A percentile compares a stretch with the other conserved stretches of the same genome.
Evolutionary conservation across 2,113 vertebrate genomes (phyloP).

Genomic region (Saccopteryx leptura): DNA sequence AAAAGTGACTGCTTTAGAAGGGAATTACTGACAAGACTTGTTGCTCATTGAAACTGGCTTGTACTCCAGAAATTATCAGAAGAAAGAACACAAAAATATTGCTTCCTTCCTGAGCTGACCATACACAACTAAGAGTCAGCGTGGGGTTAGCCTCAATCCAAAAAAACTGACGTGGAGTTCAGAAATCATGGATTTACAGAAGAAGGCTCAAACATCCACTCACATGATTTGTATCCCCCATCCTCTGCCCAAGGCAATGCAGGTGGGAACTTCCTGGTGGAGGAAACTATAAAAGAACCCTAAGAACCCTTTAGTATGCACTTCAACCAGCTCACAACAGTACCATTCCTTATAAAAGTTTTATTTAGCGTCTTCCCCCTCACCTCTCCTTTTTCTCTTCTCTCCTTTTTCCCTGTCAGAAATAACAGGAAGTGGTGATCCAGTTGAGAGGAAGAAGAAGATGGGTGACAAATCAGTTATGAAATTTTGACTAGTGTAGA

Average conservation of each 20-base stretch:
- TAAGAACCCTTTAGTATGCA: background rate
- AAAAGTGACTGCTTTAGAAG: background rate
- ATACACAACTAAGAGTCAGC: background rate
- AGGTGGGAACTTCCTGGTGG: background rate
- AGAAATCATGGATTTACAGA: background rate
- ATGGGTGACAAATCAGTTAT: background rate
- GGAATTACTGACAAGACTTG: background rate
- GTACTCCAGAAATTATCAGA: background rate
- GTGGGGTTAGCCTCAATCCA: background rate
- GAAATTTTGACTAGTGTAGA: background rate
- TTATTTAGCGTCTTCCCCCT: background rate
- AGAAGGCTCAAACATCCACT: background rate
- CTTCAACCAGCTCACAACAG: background rate
- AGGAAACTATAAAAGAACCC: background rate
- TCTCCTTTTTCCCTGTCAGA: background rate
- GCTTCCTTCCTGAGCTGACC: background rate
- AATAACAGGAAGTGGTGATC: background rate
- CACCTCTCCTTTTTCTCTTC: background rate
- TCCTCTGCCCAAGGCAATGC: background rate
- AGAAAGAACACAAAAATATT: background rate
- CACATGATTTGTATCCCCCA: too few relatives aligned
- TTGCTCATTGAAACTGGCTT: background rate
- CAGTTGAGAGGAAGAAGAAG: background rate
- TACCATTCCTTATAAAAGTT: background rate
- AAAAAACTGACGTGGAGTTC: background rate